Base-by-base conservation (phyloP, 2,888 invertebrate species). In the Dorcus hopei region DNA sequence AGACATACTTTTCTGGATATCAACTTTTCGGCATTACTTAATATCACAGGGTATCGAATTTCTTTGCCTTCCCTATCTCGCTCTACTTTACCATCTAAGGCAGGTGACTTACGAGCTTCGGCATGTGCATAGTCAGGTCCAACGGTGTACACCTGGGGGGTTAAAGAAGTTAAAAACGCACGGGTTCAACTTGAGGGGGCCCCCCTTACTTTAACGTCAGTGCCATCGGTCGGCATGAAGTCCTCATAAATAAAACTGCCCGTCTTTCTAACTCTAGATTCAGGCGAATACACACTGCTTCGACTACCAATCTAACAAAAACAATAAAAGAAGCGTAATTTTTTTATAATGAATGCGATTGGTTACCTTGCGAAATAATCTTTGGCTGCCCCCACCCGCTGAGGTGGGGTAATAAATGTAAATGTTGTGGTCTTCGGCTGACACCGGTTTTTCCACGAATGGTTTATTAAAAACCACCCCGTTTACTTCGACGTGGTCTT, bases 241-340 rank as follows among this genome's bases (percentile, higher is more conserved):
- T 99, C 98, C 84, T 99, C 99, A 78, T 99, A 99, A 75, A 99
- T 97, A 80, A 94, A 99, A 9, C 97, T 97, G 47, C 99, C 99
- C 50, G 94, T 94, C 80, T 95, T 97, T 55, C 99, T 85, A 6
- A 99, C 95, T 71, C 95, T 86, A 47, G 95, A 96, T 79, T 96
- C 95, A 6, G 96, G 95, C 0, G 97, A 97, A 79, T 99, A 99
- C 58, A 98, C 97, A 80, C 97, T 98, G 80, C 97, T 97, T 57
- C 98, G 87, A 77, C 97, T 97, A 66, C 97, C 98, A 77, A 99
- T 97, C 94, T 95, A 79, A 60, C 75, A 73, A 68, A 64, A 59
- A 70, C 26, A 68, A 62, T 59, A 65, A 60, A 52, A 40, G 38
- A 49, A 41, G 9, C 4, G 23, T 4, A 26, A 3, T 19, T 48